A percentile compares a stretch with the other conserved stretches of the same genome.
Evolutionary conservation across 2,888 invertebrate species (phyloP).

Genomic region (Lypha dubia): DNA sequence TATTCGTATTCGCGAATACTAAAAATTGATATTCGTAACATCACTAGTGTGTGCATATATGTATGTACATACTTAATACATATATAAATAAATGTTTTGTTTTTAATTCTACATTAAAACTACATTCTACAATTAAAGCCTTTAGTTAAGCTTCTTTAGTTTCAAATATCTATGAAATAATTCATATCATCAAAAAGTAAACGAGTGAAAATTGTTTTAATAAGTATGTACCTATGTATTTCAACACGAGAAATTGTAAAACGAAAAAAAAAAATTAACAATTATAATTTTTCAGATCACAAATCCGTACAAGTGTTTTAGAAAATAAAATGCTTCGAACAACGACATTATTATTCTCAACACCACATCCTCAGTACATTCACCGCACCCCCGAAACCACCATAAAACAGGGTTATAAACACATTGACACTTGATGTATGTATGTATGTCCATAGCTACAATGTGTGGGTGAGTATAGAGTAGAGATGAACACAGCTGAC

Average conservation of each 20-base stretch:
- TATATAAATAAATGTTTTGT: neutral
- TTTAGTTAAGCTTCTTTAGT: constrained; percentile 7
- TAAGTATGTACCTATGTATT: no score
- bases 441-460: neutral
- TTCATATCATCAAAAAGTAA: neutral
- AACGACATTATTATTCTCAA: constrained; percentile 40
- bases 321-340: constrained; percentile 10
- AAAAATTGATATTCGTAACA: no score
- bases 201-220: neutral
- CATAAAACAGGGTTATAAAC: constrained; percentile 10
- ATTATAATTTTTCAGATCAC: constrained; percentile 37
- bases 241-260: constrained; percentile 6
- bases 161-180: constrained; percentile 17
- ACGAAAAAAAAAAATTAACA: constrained; percentile 30
- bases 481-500: neutral
- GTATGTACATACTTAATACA: neutral
- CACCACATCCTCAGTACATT: neutral
- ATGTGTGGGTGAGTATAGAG: neutral
- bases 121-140: neutral
- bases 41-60: no score
- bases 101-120: neutral
- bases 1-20: no score
- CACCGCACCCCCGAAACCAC: neutral
- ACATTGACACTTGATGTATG: constrained; percentile 48
- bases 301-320: constrained; percentile 42